Evolutionary conservation across 2,797 vertebrate species (phyloP), one percentile per base, ranked within the genome.

Genomic region (Acrossocheilus wenchowensis): DNA sequence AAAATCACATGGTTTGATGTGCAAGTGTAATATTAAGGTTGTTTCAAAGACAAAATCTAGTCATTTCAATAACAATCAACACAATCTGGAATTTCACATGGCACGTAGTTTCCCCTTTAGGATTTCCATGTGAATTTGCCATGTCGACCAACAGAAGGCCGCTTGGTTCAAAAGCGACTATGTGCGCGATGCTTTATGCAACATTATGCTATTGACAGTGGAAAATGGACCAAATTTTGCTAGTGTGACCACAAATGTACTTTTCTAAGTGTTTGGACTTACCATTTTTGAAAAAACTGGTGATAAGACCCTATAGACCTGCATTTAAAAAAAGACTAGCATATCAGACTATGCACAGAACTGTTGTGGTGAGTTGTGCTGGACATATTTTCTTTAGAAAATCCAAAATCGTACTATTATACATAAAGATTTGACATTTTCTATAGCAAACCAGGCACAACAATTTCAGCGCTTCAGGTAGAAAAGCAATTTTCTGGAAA

Each of bases 361-460:
- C 30, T 75, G 26, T 6, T 48, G 15, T 2, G 15, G 45, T 1
- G 48, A 34, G 30, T 52, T 17, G 4, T 19, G 45, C 43, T 17
- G 11, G 12, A 30, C 73, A 41, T 4, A 36, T 54, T 52, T 54
- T 77, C 48, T 10, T 21, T 11, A 36, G 17, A 19, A 36, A 78
- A 57, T 78, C 3, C 52, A 14, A 78, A 57, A 8, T 23, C 50
- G 14, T 39, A 54, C 57, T 12, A n/a, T 23, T 8, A 54, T 34
- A 52, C 73, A 52, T 11, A 21, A 50, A 30, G 43, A 74, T 74
- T 7, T 72, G 11, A 60, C 30, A 62, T 50, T 23, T 64, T 23
- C 54, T 48, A 17, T 48, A 54, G 71, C 26, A 72, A 82, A 72
- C 6, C 21, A 87, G 54, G 26, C 69, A 41, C 41, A 73, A 23